Evolutionary conservation across 2,113 vertebrate genomes (phyloP).

Genomic region (Platichthys flesus): DNA sequence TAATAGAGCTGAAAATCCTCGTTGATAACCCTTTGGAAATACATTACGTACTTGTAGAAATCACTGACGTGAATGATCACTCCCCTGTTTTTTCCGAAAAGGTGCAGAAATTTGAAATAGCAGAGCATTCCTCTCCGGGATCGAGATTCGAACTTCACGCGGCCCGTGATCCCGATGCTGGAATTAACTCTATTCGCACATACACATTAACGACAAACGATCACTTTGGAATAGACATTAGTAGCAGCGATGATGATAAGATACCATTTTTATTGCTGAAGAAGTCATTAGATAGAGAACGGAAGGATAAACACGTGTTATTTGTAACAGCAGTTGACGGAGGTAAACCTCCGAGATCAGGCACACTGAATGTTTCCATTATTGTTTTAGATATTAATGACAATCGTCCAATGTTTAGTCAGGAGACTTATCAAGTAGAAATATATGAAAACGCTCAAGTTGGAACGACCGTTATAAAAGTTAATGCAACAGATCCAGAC

Average conservation of each 20-base stretch:
- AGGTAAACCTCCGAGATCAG: slow-evolving; percentile 70
- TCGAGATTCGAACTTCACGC: slow-evolving; percentile 78
- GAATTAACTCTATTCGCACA: slow-evolving; percentile 75
- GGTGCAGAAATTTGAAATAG: slow-evolving; percentile 73
- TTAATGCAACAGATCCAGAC: slow-evolving; percentile 64
- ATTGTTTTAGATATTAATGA: slow-evolving; percentile 78
- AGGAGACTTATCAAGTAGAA: slow-evolving; percentile 58
- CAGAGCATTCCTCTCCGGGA: slow-evolving; percentile 71
- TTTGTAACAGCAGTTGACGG: slow-evolving; percentile 77
- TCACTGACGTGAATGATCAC: slow-evolving; percentile 83
- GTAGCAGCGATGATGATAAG: slow-evolving; percentile 66
- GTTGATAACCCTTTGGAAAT: slow-evolving; percentile 80
- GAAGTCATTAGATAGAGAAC: slow-evolving; percentile 75
- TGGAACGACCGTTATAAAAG: slow-evolving; percentile 38
- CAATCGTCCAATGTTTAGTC: slow-evolving; percentile 74
- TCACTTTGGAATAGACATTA: slow-evolving; percentile 67
- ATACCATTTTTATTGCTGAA: slow-evolving; percentile 74
- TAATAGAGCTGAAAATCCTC: slow-evolving; percentile 75
- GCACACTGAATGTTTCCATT: slow-evolving; percentile 65
- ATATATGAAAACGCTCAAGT: slow-evolving; percentile 60
- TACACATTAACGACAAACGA: slow-evolving; percentile 78
- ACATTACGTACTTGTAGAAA: slow-evolving; percentile 73
- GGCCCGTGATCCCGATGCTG: slow-evolving; percentile 82
- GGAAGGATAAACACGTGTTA: slow-evolving; percentile 37
- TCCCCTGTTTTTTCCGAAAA: slow-evolving; percentile 72